A percentile compares a stretch with the other conserved stretches of the same genome.
Evolutionary conservation across 92 coral and sea anemone genomes (phyloP).

Genomic region (Zoanthus sansibaricus): DNA sequence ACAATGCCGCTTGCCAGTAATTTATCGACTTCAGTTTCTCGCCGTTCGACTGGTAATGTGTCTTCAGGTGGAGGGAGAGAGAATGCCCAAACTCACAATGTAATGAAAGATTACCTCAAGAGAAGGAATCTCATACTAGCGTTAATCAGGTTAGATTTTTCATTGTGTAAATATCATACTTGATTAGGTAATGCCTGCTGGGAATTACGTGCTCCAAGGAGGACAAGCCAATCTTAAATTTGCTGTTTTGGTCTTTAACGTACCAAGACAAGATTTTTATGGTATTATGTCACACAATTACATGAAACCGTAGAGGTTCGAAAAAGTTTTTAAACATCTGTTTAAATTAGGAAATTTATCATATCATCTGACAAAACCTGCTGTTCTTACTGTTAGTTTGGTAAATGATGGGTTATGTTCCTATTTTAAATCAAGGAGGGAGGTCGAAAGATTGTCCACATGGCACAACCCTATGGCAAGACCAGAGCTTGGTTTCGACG

Average conservation of each 20-base stretch:
- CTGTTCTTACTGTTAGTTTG: neutral
- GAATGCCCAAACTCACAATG: conserved; percentile 66
- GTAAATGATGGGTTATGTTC: neutral
- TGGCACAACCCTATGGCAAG: conserved; percentile 95
- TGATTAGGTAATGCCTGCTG: no score
- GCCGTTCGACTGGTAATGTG: conserved; percentile 77
- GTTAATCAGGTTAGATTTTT: conserved; percentile 56
- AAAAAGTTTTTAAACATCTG: no score
- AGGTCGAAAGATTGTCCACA: conserved; percentile 87
- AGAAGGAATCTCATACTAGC: conserved; percentile 93
- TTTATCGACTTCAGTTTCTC: conserved; percentile 71
- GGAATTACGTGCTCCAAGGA: no score
- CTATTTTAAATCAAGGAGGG: conserved; percentile 50
- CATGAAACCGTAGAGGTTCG: no score
- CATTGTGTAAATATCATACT: no score
- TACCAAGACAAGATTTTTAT: no score
- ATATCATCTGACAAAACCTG: neutral
- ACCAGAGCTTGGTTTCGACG: conserved; percentile 74
- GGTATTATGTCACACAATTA: no score
- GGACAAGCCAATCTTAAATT: no score
- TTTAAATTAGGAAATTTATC: neutral
- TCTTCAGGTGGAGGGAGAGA: conserved; percentile 76
- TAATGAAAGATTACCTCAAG: conserved; percentile 81
- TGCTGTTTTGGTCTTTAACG: no score
- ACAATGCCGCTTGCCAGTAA: conserved; percentile 95